Evolutionary conservation across 2,797 vertebrate genomes (phyloP).

Genomic region (Miichthys miiuy): DNA sequence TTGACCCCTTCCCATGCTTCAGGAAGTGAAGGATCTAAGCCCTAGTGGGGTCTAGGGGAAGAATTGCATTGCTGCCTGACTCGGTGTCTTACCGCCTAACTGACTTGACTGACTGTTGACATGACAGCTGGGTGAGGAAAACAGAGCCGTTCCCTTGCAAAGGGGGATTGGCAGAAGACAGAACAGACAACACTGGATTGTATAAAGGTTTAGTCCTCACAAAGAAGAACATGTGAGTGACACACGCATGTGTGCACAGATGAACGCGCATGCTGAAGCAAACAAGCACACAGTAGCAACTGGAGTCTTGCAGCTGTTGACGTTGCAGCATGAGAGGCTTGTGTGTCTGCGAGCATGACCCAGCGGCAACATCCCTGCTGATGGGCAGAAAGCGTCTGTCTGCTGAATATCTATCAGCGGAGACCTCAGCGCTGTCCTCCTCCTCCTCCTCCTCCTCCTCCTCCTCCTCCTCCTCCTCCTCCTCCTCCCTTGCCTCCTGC

Average conservation of each 20-base stretch:
- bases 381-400: slow-evolving; percentile 45
- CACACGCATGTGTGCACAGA: slow-evolving; percentile 63
- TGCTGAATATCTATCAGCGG: slow-evolving; percentile 56
- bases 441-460: slow-evolving; percentile 39
- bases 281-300: slow-evolving; percentile 63
- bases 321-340: slow-evolving; percentile 54
- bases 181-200: slow-evolving; percentile 57
- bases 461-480: slow-evolving; percentile 33
- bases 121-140: slow-evolving; percentile 74
- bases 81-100: slow-evolving; percentile 37
- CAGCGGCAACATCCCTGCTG: slow-evolving; percentile 64
- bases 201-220: slow-evolving; percentile 45
- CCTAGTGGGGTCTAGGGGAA: slow-evolving; percentile 33
- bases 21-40: slow-evolving; percentile 71
- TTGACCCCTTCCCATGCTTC: slow-evolving; percentile 76
- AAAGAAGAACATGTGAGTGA: slow-evolving; percentile 57
- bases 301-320: slow-evolving; percentile 78
- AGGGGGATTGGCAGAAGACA: slow-evolving; percentile 31
- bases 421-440: slow-evolving; percentile 27
- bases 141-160: slow-evolving; percentile 39
- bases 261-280: slow-evolving; percentile 32
- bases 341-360: slow-evolving; percentile 58
- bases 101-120: slow-evolving; percentile 48
- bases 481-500: slow-evolving; percentile 41
- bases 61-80: slow-evolving; percentile 47